Percentiles rank a stretch among this genome's conserved stretches.
phyloP scores from a whole-genome alignment of 2,888 invertebrate species.

The Amphipyra berbera region DNA sequence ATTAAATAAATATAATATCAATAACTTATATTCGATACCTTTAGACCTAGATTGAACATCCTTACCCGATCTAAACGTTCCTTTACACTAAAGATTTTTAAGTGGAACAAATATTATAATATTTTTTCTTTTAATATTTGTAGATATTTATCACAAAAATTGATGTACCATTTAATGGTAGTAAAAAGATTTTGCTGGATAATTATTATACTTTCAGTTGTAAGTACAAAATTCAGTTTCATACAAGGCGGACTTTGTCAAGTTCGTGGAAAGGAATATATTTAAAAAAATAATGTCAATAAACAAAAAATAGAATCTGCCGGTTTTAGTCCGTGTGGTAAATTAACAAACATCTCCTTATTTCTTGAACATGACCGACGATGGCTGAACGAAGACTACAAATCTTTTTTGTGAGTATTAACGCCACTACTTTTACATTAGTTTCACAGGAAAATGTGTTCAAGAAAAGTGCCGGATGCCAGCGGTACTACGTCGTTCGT shows the following conservation, averaged over 20 bases:
- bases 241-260: neutral
- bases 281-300: constrained; percentile 41
- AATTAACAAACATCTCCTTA: constrained; percentile 21
- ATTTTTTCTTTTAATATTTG: too few relatives aligned
- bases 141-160: too few relatives aligned
- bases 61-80: too few relatives aligned
- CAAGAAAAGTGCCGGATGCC: constrained; percentile 5
- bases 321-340: constrained; percentile 47
- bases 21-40: too few relatives aligned
- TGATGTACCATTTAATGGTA: too few relatives aligned
- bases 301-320: constrained; percentile 52
- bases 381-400: constrained; percentile 59
- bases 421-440: neutral
- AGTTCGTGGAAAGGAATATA: constrained; percentile 25
- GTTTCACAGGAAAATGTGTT: neutral
- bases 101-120: too few relatives aligned
- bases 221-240: neutral
- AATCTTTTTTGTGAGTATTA: constrained; percentile 48
- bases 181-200: too few relatives aligned
- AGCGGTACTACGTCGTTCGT: constrained; percentile 8
- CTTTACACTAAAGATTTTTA: too few relatives aligned
- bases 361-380: constrained; percentile 55
- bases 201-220: neutral
- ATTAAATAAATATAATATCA: too few relatives aligned
- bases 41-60: too few relatives aligned